Base-by-base conservation (phyloP, 2,888 invertebrate species). In the Teleiodes luculella region DNA sequence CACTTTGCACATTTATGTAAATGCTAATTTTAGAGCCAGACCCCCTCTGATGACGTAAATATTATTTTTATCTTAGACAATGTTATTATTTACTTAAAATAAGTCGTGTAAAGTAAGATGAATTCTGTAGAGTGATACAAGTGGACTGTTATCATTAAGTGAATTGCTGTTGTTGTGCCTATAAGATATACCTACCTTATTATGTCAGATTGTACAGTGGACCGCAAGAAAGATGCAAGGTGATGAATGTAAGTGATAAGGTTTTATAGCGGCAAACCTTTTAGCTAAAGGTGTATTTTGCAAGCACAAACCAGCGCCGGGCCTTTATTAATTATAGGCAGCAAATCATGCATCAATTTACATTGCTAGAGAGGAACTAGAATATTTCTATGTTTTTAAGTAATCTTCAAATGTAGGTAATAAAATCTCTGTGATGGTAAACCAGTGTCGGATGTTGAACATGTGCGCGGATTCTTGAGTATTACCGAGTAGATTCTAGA, bases 381-480 rank as follows among this genome's bases (percentile, higher is more conserved):
- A 73, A 74, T 80, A 78, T 82, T 78, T 84, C 77, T 80, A 77
- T 76, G 75, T 79, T 83, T 80, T 75, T 78, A 81, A 80, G 77
- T 82, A 78, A 83, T 78, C 72, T 79, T 80, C 76, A 76, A 74
- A 68, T 70, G 75, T 83, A 84, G 78, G 76, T 83, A 78, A 79
- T 76, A 70, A 83, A 83, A 84, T 84, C 83, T 85, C 84, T 87
- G 87, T 87, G 88, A 87, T 86, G 81, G 80, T 41, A 76, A 80
- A 78, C 76, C 80, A 83, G 79, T 83, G 82, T 81, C 74, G 75
- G 76, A 80, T 78, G 76, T 80, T 75, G 74, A 79, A 78, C 78
- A 77, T 78, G 71, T 75, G 76, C 74, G 73, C 77, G 75, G 81
- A 84, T 84, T 84, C 82, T 43, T 85, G 80, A 86, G 86, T 87